phyloP scores from a whole-genome alignment of 2,797 vertebrate genomes.

The Acanthurus tractus region DNA sequence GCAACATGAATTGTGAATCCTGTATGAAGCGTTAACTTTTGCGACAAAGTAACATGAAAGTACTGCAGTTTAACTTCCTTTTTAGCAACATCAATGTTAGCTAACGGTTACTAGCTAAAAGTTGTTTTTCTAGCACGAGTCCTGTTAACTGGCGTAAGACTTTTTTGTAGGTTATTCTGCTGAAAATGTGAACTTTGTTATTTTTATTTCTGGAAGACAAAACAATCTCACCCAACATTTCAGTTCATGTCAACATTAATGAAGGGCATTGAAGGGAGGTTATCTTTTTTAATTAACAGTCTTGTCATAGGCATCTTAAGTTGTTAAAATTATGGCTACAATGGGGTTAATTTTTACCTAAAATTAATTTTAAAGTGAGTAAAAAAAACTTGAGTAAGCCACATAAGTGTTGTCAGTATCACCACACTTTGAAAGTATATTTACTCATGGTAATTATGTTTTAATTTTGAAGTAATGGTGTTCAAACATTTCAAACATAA shows the following conservation, averaged over 20 bases:
- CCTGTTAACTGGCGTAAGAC: not conserved
- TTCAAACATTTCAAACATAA: not conserved
- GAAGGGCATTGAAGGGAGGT: no score
- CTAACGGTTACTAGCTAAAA: not conserved
- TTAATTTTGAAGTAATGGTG: not conserved
- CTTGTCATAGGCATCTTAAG: not conserved
- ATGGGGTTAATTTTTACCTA: not conserved
- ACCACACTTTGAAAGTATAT: not conserved
- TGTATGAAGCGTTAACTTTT: not conserved
- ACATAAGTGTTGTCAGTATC: not conserved
- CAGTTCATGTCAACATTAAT: not conserved
- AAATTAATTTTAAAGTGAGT: not conserved
- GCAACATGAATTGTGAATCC: not conserved
- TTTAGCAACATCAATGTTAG: not conserved
- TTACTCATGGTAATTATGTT: not conserved
- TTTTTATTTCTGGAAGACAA: not conserved
- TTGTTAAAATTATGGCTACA: not conserved
- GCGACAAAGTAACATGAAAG: fast-evolving
- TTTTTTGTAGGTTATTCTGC: not conserved
- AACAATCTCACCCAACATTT: not conserved
- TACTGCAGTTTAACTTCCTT: not conserved
- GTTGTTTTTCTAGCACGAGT: not conserved
- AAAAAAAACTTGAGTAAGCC: not conserved
- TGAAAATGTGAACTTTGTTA: not conserved
- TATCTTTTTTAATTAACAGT: not conserved